These are phyloP conservation scores for Psittacula derbiana DNA, from an alignment of 2,797 vertebrate genomes.

Conservation along the genomic window DNA sequence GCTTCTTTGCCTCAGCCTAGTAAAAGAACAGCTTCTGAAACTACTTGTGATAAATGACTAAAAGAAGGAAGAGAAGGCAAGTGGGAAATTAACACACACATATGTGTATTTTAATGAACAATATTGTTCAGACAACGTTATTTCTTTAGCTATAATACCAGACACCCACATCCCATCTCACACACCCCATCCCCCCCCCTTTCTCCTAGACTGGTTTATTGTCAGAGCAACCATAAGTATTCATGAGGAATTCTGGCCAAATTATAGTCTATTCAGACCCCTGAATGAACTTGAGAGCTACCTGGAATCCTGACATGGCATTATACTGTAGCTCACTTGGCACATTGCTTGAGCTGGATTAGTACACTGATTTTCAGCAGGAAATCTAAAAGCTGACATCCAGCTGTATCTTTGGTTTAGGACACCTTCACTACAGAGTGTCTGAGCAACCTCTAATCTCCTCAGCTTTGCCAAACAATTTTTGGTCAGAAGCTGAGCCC, in stretches of 20 bases:
- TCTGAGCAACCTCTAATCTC: background rate
- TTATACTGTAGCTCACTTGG: background rate
- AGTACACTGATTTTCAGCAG: background rate
- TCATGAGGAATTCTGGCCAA: background rate
- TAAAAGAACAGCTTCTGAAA: background rate
- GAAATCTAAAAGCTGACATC: background rate
- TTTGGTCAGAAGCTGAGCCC: background rate
- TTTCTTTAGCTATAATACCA: background rate
- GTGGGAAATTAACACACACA: background rate
- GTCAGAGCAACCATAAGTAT: background rate
- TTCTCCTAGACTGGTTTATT: background rate
- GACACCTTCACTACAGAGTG: rapidly evolving
- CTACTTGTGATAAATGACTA: background rate
- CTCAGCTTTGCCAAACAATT: background rate
- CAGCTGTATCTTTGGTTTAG: background rate
- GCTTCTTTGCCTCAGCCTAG: background rate
- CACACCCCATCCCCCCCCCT: rapidly evolving
- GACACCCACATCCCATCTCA: background rate
- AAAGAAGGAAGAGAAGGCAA: background rate
- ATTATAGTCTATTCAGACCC: background rate
- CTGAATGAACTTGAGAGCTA: background rate
- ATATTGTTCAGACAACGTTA: background rate
- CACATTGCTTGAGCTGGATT: background rate
- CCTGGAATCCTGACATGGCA: background rate
- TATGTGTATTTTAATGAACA: background rate